Percentiles rank a stretch among this genome's conserved stretches.
These are phyloP conservation scores for Netelia virgata DNA, from an alignment of 2,888 invertebrate genomes.

Conservation along the genomic window DNA sequence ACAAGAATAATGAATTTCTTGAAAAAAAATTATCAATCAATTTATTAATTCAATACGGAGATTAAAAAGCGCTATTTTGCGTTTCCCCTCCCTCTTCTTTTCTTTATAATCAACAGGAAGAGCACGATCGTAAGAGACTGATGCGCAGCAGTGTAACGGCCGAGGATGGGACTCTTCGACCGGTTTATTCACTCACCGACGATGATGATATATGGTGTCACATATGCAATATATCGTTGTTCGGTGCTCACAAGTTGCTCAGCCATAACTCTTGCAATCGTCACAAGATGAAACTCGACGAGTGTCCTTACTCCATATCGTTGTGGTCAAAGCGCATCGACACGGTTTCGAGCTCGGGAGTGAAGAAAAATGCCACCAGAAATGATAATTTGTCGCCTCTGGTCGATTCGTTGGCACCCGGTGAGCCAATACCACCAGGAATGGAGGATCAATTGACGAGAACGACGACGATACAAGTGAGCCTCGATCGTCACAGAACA, in stretches of 20 bases:
- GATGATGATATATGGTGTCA: conserved; percentile 84
- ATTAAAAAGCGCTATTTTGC: conserved; percentile 31
- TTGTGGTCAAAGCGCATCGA: conserved; percentile 83
- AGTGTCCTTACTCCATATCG: conserved; percentile 83
- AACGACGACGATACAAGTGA: conserved; percentile 85
- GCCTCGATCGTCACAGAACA: conserved; percentile 86
- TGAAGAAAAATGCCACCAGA: conserved; percentile 67
- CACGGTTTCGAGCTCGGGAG: conserved; percentile 73
- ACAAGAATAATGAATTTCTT: neutral
- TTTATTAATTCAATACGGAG: neutral
- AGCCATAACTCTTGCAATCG: conserved; percentile 83
- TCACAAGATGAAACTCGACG: conserved; percentile 84
- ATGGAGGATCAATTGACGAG: conserved; percentile 88
- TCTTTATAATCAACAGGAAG: conserved; percentile 78
- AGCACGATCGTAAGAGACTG: conserved; percentile 83
- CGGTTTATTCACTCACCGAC: conserved; percentile 83
- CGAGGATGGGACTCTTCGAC: conserved; percentile 83
- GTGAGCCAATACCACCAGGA: conserved; percentile 90
- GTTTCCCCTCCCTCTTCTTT: neutral
- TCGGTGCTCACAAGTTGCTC: conserved; percentile 82
- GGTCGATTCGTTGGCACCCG: conserved; percentile 85
- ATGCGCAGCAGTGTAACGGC: conserved; percentile 84
- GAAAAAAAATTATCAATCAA: conserved; percentile 14
- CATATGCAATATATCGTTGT: conserved; percentile 83
- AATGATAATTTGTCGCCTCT: conserved; percentile 63